phyloP scores from a whole-genome alignment of 2,888 invertebrate species.

The Machimus rusticus region DNA sequence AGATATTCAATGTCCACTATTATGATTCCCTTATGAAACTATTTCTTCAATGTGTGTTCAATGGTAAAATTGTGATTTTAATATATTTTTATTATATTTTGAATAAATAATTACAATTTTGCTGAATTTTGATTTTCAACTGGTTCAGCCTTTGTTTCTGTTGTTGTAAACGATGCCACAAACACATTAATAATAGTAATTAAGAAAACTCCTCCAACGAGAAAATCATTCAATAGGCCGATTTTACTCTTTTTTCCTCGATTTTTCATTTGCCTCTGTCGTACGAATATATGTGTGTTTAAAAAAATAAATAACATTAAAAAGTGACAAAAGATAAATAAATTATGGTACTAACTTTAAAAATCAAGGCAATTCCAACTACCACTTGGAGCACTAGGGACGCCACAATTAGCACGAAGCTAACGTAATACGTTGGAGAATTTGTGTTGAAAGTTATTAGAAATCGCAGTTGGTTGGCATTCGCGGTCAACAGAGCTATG shows the following conservation, averaged over 20 bases:
- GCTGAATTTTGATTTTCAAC: background rate
- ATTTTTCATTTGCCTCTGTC: constrained; percentile 56
- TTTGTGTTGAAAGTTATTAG: constrained; percentile 68
- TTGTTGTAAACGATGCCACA: constrained; percentile 65
- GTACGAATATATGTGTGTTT: background rate
- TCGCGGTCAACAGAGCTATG: constrained; percentile 73
- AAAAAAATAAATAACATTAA: background rate
- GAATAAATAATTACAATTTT: background rate
- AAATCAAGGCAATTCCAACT: constrained; percentile 69
- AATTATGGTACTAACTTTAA: constrained; percentile 65
- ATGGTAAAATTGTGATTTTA: no score
- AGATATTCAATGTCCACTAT: no score
- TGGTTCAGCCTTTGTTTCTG: constrained; percentile 49
- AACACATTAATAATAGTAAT: constrained; percentile 75
- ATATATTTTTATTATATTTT: background rate
- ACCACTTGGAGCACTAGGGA: constrained; percentile 72
- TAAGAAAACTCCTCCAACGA: constrained; percentile 71
- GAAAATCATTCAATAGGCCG: constrained; percentile 68
- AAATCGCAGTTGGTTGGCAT: constrained; percentile 74
- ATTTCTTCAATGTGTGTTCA: no score
- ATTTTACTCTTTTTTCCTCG: constrained; percentile 58
- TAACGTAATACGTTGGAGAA: constrained; percentile 68
- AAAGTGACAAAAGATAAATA: background rate
- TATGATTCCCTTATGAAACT: no score
- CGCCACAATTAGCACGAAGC: constrained; percentile 66